A percentile compares a stretch with the other conserved stretches of the same genome.
phyloP scores from a whole-genome alignment of 1,140 invertebrate genomes.

The Microplitis mediator region DNA sequence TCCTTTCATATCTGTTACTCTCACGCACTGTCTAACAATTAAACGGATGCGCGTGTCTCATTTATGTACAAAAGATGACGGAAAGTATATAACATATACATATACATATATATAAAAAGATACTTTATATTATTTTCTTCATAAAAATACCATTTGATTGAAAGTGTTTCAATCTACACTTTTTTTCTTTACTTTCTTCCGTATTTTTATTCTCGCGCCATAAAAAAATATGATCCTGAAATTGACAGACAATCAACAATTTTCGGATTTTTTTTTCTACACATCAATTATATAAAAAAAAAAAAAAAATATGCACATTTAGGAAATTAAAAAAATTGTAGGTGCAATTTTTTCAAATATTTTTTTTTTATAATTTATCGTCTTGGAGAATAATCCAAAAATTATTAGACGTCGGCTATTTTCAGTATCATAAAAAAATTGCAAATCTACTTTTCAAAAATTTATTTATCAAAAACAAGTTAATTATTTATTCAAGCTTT shows the following conservation, averaged over 20 bases:
- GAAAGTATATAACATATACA: neutral
- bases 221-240: too few species aligned
- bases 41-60: slow-evolving; percentile 29
- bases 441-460: neutral
- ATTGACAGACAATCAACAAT: too few species aligned
- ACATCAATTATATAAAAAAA: too few species aligned
- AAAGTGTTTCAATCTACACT: slow-evolving; percentile 5
- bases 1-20: slow-evolving; percentile 18
- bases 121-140: neutral
- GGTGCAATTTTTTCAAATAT: too few species aligned
- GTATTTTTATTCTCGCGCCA: neutral
- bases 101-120: neutral
- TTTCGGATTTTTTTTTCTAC: too few species aligned
- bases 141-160: neutral
- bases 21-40: slow-evolving; percentile 21
- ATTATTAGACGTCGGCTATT: too few species aligned
- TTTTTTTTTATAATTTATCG: too few species aligned
- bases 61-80: slow-evolving; percentile 13
- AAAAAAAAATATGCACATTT: too few species aligned
- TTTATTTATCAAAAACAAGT: neutral
- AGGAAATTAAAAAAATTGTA: too few species aligned
- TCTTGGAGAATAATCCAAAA: too few species aligned
- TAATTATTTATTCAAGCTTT: too few species aligned
- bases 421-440: too few species aligned
- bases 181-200: neutral